Base-by-base conservation (phyloP, 2,113 vertebrate species). In the Sinocyclocheilus maitianheensis region DNA sequence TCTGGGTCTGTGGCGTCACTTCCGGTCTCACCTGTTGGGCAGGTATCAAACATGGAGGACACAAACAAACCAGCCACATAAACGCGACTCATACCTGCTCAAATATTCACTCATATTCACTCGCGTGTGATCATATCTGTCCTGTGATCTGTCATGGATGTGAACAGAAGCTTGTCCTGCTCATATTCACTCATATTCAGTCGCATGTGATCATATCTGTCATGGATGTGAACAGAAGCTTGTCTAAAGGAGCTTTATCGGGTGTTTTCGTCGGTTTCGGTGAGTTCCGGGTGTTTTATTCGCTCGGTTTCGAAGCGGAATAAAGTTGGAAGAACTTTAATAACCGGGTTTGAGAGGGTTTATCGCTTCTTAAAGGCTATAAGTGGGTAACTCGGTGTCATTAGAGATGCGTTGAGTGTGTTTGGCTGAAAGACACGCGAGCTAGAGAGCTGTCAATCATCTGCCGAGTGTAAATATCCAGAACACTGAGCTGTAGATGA, bases 1-100 rank as follows among this genome's bases (percentile, higher is more conserved):
- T 20, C 11, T 11, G 34, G 9, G 0, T 43, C 16, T n/a, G 37
- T 7, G 0, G 12, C 0, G 46, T 20, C 1, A 86, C 86, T 88
- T 90, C 90, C 90, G 46, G 90, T 83, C 62, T 83, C 85, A 90
- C 90, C 88, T 90, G 90, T 88, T 72, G 22, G 67, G 53, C 88
- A 90, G 90, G 88, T 88, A 83, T 62, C 30, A 24, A 81, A 82
- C 9, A 82, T 82, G 80, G 80, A 48, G 80, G 80, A 69, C 80
- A 34, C 14, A 34, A 0, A 53, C 63, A 53, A 0, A 34, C 40
- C 24, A 9, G 24, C 14, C 43, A 13, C 43, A 30, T 34, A 51
- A 69, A 34, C 80, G 8, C 4, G 5, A 9, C 4, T 7, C 0
- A 37, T n/a, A 37, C 40, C 26, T 7, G 53, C 69, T 58, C 1